These are phyloP conservation scores for Linepithema humile DNA, from an alignment of 1,140 invertebrate species.

Conservation along the genomic window DNA sequence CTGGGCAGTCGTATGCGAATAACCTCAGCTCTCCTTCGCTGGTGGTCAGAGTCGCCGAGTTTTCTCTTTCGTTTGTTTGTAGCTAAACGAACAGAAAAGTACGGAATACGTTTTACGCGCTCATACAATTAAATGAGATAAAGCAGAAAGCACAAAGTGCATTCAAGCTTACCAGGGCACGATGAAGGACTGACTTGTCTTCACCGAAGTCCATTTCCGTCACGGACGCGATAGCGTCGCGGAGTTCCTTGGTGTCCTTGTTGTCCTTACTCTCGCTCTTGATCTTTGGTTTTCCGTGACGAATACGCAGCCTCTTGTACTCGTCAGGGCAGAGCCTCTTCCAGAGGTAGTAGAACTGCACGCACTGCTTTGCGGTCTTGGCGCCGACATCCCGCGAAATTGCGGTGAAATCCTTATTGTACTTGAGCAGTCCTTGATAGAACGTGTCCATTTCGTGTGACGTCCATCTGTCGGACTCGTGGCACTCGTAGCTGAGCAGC, in stretches of 20 bases:
- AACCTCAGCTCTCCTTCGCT: constrained; percentile 83
- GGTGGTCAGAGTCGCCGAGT: constrained; percentile 82
- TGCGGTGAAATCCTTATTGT: constrained; percentile 97
- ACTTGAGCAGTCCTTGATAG: constrained; percentile 93
- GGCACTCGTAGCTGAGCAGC: constrained; percentile 89
- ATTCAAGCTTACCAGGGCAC: constrained; percentile 78
- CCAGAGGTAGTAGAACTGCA: constrained; percentile 99
- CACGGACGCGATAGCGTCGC: constrained; percentile 82
- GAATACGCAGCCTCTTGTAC: constrained; percentile 87
- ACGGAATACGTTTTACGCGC: not conserved
- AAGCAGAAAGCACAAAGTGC: not conserved
- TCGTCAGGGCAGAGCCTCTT: constrained; percentile 97
- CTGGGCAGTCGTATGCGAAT: constrained; percentile 83
- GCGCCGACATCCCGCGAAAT: constrained; percentile 94
- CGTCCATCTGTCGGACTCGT: constrained; percentile 92
- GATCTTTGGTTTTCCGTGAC: constrained; percentile 80
- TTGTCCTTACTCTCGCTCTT: constrained; percentile 78
- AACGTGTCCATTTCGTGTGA: constrained; percentile 94
- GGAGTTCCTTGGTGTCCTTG: constrained; percentile 81
- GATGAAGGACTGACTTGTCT: constrained; percentile 83
- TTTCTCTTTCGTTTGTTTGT: constrained; percentile 83
- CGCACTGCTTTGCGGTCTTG: constrained; percentile 96
- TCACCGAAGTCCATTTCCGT: constrained; percentile 82
- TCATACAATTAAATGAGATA: not conserved
- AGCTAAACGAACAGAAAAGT: constrained; percentile 69